Evolutionary conservation across 2,113 vertebrate genomes (phyloP), one percentile per base, ranked within the genome.

Genomic region (Trachemys scripta): DNA sequence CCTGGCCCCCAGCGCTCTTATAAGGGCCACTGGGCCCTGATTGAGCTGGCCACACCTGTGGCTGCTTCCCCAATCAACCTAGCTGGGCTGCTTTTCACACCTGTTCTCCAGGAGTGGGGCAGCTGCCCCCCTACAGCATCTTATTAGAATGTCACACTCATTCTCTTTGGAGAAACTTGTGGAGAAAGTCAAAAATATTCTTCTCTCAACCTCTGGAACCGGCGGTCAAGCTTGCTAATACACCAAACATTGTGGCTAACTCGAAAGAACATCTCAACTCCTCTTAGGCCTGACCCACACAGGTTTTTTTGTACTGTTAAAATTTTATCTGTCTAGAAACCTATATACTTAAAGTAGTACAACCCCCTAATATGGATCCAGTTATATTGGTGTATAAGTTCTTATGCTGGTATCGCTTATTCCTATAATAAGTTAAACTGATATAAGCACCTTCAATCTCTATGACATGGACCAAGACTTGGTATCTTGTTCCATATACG

Each of bases 201-300:
- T 20, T n/a, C 14, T 69, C 14, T 65, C 62, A 62, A 62, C 27
- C 62, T 65, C 65, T 69, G 65, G 65, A 69, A n/a, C 7, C 19
- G 8, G 35, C 20, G 10, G 8, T 9, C 8, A 5, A 38, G 17
- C 65, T 76, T 76, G 38, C 5, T 47, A 76, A 76, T 45, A 47
- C 1, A 27, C 12, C 42, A 76, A 45, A 76, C 45, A 3, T 76
- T 76, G 22, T 76, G 42, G 6, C 24, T 24, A 45, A 7, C 42
- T 76, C 13, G 27, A n/a, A 12, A 59, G 29, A 1, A 24, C 17
- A n/a, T 51, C 83, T 93, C 0, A 1, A 0, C 59, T 27, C 51
- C 56, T 76, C 4, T 42, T 35, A 17, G 50, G 31, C 62, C 92
- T 22, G 82, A n/a, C 1, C 1, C 1, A 54, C 54, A 12, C 22